phyloP scores from a whole-genome alignment of 1,140 invertebrate species.

The Drosophila parabipectinata region DNA sequence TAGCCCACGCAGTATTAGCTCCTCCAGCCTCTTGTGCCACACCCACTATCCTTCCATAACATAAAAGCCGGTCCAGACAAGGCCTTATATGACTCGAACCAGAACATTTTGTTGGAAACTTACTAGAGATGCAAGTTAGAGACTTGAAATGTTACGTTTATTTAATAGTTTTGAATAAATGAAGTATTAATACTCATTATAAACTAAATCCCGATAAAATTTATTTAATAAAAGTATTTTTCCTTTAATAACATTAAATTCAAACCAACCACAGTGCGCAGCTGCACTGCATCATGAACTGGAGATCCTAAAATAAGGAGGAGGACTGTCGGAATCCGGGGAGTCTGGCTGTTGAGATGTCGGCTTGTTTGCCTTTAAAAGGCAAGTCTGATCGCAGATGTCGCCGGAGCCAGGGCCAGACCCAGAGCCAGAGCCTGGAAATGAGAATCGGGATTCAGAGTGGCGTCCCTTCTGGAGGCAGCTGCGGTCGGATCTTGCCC shows the following conservation, averaged over 20 bases:
- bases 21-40: constrained; percentile 23
- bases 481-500: constrained; percentile 46
- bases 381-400: constrained; percentile 69
- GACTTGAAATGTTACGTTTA: neutral
- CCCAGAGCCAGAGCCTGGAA: neutral
- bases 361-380: constrained; percentile 70
- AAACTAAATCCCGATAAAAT: too few species aligned
- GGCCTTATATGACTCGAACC: constrained; percentile 37
- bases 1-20: constrained; percentile 52
- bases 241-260: neutral
- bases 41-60: constrained; percentile 13
- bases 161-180: neutral
- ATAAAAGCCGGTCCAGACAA: constrained; percentile 25
- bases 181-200: neutral
- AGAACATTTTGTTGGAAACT: constrained; percentile 45
- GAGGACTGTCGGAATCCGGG: constrained; percentile 10
- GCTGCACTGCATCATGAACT: constrained; percentile 40
- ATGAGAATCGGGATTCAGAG: constrained; percentile 15
- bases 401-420: constrained; percentile 42
- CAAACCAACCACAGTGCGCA: constrained; percentile 22
- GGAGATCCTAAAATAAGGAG: constrained; percentile 2
- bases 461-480: constrained; percentile 54
- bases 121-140: constrained; percentile 7
- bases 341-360: constrained; percentile 19
- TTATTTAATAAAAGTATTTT: too few species aligned